These are phyloP conservation scores for Zenarchopterus dispar DNA, from an alignment of 2,797 vertebrate species.

Conservation along the genomic window DNA sequence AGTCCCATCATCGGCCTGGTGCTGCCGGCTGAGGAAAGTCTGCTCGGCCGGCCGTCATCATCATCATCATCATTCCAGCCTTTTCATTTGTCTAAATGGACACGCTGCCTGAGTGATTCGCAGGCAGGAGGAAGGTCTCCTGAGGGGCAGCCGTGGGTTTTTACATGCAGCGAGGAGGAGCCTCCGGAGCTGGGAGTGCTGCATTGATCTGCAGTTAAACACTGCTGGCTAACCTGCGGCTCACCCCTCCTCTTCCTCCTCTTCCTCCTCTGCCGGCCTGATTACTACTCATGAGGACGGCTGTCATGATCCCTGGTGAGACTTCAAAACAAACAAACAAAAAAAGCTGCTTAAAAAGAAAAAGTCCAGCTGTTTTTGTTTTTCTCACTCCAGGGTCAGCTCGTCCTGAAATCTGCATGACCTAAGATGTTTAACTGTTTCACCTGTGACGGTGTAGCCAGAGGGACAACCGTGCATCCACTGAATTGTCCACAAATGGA, in stretches of 20 bases:
- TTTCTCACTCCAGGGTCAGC: no score
- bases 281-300: constrained; percentile 23
- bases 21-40: constrained; percentile 37
- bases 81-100: constrained; percentile 84
- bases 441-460: no score
- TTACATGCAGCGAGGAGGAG: constrained; percentile 58
- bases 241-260: constrained; percentile 27
- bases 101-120: constrained; percentile 48
- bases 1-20: background rate
- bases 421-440: no score
- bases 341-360: no score
- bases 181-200: constrained; percentile 56
- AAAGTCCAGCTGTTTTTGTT: no score
- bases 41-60: constrained; percentile 1
- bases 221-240: constrained; percentile 44
- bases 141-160: constrained; percentile 42
- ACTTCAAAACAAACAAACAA: no score
- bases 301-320: constrained; percentile 10
- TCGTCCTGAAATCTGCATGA: no score
- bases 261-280: constrained; percentile 1
- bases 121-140: constrained; percentile 64
- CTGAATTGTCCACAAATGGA: no score
- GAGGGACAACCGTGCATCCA: no score
- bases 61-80: constrained; percentile 59
- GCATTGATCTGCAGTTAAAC: constrained; percentile 72